Evolutionary conservation across 1,140 invertebrate genomes (phyloP), one percentile per base, ranked within the genome.

Genomic region (Marisa cornuarietis): DNA sequence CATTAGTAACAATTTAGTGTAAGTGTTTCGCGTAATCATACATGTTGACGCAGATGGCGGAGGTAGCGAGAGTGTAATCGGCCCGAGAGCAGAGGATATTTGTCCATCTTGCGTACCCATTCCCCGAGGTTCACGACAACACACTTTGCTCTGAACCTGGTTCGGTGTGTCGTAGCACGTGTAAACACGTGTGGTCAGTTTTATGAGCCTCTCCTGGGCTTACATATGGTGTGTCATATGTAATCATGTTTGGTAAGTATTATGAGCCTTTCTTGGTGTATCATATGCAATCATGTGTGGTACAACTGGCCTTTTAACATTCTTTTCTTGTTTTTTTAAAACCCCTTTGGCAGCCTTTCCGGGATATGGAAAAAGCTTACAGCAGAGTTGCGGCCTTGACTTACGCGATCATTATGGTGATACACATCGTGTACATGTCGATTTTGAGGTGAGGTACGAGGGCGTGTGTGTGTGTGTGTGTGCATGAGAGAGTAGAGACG

Each of bases 401-500:
- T 51, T 87, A 86, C 74, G 71, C 76, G 2, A 26, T 87, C 14
- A 65, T 88, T 1, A 86, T 88, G 82, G 61, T 85, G 7, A 31
- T 86, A 16, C 88, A 89, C 75, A 83, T 89, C 16, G 49, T 82
- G 3, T 88, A 89, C 81, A 89, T 89, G 88, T 80, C 79, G 54
- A 20, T 86, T 10, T 85, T 89, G 65, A 81, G 79, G 79, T 81
- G 24, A 66, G 65, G 1, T 1, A 31, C 3, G 88, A 87, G 75
- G n/a, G n/a, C n/a, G n/a, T n/a, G n/a, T n/a, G n/a, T n/a, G n/a
- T n/a, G n/a, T n/a, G n/a, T n/a, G n/a, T n/a, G n/a, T n/a, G n/a
- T n/a, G n/a, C n/a, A n/a, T n/a, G n/a, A n/a, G n/a, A n/a, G n/a
- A n/a, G n/a, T n/a, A n/a, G 31, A 42, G 31, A 6, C 2, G 6